A percentile compares a stretch with the other conserved stretches of the same genome.
phyloP scores from a whole-genome alignment of 1,140 invertebrate species.

The Drosophila asahinai region DNA sequence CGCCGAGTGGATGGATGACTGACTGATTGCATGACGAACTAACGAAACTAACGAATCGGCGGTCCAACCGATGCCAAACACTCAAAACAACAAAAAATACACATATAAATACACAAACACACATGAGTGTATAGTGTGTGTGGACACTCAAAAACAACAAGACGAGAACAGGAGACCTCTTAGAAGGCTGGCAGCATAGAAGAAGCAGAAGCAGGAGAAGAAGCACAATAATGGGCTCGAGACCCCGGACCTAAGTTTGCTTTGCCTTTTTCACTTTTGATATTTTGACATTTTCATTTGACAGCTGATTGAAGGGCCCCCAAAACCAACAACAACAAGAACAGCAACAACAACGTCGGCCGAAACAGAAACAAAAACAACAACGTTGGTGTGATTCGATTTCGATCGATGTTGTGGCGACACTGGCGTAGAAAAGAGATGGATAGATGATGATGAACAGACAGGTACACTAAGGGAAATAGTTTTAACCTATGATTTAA shows the following conservation, averaged over 20 bases:
- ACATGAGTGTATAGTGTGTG: constrained; percentile 38
- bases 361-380: constrained; percentile 10
- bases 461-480: constrained; percentile 6
- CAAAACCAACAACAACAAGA: constrained; percentile 39
- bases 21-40: constrained; percentile 80
- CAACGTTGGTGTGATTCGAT: constrained; percentile 61
- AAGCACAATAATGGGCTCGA: constrained; percentile 77
- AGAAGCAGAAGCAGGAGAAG: constrained; percentile 50
- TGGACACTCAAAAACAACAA: constrained; percentile 45
- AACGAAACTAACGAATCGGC: constrained; percentile 78
- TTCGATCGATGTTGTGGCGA: constrained; percentile 62
- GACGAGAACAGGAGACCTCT: constrained; percentile 60
- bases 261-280: constrained; percentile 84
- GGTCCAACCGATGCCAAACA: constrained; percentile 56
- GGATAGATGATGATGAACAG: neutral
- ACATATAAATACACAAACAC: constrained; percentile 21
- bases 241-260: constrained; percentile 75
- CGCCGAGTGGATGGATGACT: constrained; percentile 58
- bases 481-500: neutral
- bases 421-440: constrained; percentile 7
- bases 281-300: constrained; percentile 84
- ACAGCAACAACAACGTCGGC: constrained; percentile 5
- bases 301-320: constrained; percentile 80
- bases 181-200: constrained; percentile 67
- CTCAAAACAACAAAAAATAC: constrained; percentile 47